Evolutionary conservation across 2,888 invertebrate genomes (phyloP), one percentile per base, ranked within the genome.

Genomic region (Eupeodes latifasciatus): DNA sequence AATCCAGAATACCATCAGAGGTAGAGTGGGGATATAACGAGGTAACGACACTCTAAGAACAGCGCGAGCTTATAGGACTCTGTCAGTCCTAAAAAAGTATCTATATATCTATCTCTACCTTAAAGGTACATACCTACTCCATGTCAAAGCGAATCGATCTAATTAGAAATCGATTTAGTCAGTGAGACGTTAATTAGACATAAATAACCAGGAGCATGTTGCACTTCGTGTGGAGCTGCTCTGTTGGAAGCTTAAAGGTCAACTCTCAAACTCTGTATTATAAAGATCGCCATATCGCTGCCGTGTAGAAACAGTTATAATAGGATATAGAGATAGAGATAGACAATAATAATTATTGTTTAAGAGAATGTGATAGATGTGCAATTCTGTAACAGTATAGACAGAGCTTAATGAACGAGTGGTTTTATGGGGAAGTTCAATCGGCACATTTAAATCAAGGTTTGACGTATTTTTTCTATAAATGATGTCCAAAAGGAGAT

Each of bases 161-260:
- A 88, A 88, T 88, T 88, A 85, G 85, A 88, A 88, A 85, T 59
- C 80, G 88, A 85, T 81, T 85, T 81, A 85, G 88, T 81, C 69
- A 81, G 66, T 75, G 74, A 47, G 85, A 88, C 88, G 85, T 88
- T 88, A 88, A 88, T 88, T 88, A 85, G 88, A 85, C 85, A 81
- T 88, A 88, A 88, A 85, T 87, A 88, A 75, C 81, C 81, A 49
- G 85, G 75, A 75, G 81, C 88, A 85, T 88, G 88, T 81, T 76
- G 61, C 51, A 49, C 79, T 75, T 55, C 59, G 49, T 53, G 77
- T 55, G 44, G 55, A 77, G 76, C 57, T 55, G 71, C 27, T 27
- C 27, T 69, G 64, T 71, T 36, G 2, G 76, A 53, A 40, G 34
- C 82, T 71, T 80, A 83, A 83, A 88, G 87, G 84, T 84, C 84